phyloP scores from a whole-genome alignment of 2,113 vertebrate species.

The Gambusia affinis region DNA sequence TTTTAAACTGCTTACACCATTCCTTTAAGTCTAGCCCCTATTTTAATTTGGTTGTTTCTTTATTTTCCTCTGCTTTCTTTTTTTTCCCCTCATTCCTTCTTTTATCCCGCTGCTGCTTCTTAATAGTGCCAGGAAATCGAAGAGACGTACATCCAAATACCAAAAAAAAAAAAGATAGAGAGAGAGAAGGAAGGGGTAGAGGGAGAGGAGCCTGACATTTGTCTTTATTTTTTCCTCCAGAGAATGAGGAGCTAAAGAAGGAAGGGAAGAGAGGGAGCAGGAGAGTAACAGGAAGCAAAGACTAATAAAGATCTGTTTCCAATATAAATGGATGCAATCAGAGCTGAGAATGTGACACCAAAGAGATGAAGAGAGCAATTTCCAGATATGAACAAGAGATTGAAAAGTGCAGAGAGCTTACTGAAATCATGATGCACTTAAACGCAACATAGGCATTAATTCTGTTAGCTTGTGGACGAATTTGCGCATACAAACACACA shows the following conservation, averaged over 20 bases:
- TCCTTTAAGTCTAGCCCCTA: not conserved
- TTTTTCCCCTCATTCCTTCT: not conserved
- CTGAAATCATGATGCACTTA: conserved; percentile 38
- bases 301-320: conserved; percentile 58
- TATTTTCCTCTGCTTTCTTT: not conserved
- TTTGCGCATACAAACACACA: conserved; percentile 6
- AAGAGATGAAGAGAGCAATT: conserved; percentile 41
- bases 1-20: not conserved
- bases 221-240: conserved; percentile 25
- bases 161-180: not conserved
- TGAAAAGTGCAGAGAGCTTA: conserved; percentile 28
- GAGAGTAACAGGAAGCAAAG: conserved; percentile 21
- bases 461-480: conserved; percentile 9
- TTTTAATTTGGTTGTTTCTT: not conserved
- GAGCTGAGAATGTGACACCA: conserved; percentile 35
- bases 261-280: not conserved
- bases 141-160: conserved; percentile 18
- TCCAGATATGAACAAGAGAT: conserved; percentile 22
- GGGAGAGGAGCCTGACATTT: conserved; percentile 23
- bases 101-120: conserved; percentile 8
- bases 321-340: conserved; percentile 61
- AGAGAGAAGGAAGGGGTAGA: conserved; percentile 1
- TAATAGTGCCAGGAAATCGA: conserved; percentile 53
- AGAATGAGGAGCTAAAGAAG: conserved; percentile 8
- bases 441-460: conserved; percentile 35